A percentile compares a stretch with the other conserved stretches of the same genome.
phyloP scores from a whole-genome alignment of 1,140 invertebrate species.

The Triops cancriformis region DNA sequence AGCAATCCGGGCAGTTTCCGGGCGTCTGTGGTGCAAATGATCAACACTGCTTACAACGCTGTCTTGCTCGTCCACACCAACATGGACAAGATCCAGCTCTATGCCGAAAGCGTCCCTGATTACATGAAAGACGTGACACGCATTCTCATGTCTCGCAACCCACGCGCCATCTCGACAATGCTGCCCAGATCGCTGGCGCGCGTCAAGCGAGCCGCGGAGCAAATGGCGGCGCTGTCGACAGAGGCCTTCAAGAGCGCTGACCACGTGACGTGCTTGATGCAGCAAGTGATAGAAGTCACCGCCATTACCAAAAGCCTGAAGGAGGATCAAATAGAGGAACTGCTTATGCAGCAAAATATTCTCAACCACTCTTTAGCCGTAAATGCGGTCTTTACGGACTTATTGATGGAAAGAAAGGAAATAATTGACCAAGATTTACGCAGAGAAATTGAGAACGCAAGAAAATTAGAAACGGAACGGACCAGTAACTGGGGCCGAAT shows the following conservation, averaged over 20 bases:
- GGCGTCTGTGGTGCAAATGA: conserved; percentile 23
- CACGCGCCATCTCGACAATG: background rate
- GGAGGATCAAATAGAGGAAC: background rate
- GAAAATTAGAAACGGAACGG: background rate
- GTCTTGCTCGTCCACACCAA: conserved; percentile 20
- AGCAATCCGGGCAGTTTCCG: conserved; percentile 24
- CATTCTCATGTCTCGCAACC: background rate
- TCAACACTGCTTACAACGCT: conserved; percentile 17
- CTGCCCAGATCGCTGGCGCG: background rate
- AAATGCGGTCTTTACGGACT: too few relatives aligned
- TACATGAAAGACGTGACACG: conserved; percentile 25
- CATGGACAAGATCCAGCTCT: conserved; percentile 24
- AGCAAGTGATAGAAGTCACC: conserved; percentile 18
- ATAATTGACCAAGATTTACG: too few relatives aligned
- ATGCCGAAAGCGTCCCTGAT: background rate
- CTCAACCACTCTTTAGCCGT: background rate
- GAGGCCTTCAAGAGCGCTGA: conserved; percentile 16
- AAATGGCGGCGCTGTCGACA: background rate
- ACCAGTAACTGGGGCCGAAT: background rate
- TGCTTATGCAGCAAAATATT: background rate
- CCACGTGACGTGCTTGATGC: conserved; percentile 17
- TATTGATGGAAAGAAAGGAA: too few relatives aligned
- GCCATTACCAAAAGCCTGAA: conserved; percentile 19
- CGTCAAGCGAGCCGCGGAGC: background rate
- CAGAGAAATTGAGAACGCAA: too few relatives aligned